phyloP scores from a whole-genome alignment of 2,888 invertebrate genomes.

The Drosophila anceps region DNA sequence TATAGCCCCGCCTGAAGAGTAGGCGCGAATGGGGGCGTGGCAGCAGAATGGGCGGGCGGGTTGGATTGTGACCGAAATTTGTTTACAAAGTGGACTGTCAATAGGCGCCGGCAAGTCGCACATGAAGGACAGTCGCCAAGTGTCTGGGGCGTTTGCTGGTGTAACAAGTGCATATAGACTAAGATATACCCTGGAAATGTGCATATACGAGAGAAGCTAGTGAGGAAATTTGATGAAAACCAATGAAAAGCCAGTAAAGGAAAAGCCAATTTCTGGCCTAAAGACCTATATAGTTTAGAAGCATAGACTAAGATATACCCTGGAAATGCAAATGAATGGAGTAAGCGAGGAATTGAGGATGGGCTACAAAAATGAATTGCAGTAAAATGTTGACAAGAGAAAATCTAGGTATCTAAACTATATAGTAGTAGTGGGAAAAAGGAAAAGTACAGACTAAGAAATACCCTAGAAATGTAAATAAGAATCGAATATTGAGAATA shows the following conservation, averaged over 20 bases:
- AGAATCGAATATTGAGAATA: no score
- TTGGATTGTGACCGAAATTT: conserved; percentile 39
- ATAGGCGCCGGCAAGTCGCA: conserved; percentile 45
- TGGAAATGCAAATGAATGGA: not conserved
- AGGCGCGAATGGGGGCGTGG: not conserved
- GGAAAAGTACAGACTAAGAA: no score
- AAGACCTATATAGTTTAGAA: not conserved
- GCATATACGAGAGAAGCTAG: not conserved
- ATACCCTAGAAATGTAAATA: no score
- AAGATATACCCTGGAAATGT: not conserved
- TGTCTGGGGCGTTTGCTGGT: not conserved
- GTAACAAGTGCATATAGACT: not conserved
- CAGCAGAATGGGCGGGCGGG: not conserved
- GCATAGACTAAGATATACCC: not conserved
- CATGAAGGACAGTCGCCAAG: conserved; percentile 7
- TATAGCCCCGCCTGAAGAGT: not conserved
- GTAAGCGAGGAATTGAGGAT: no score
- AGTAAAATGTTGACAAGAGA: no score
- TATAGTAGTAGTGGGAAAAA: no score
- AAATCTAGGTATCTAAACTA: no score
- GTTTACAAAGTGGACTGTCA: conserved; percentile 38
- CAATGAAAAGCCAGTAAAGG: no score
- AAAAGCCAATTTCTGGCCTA: no score
- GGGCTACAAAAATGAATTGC: no score
- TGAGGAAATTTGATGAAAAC: not conserved